Conservation (phyloP, 2,888 invertebrate genomes). For the Drosophila kambysellisi region DNA sequence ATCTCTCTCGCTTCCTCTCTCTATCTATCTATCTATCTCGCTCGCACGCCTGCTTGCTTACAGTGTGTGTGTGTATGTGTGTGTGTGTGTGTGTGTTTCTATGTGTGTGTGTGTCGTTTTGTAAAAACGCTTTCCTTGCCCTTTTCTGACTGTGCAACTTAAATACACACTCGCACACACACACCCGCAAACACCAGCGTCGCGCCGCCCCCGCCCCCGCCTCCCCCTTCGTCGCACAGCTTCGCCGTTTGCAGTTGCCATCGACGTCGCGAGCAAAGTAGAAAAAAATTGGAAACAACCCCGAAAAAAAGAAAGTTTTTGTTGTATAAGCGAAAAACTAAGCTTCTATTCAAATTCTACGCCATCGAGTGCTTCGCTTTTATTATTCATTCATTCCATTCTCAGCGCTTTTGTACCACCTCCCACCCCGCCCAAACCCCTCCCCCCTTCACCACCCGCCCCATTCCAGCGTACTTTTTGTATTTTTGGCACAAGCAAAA, state of each 20-base stretch:
- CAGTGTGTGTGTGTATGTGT: conserved; percentile 4
- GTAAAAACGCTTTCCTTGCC: conserved; percentile 76
- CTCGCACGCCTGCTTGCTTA: background rate
- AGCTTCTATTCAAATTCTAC: conserved; percentile 84
- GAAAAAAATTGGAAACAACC: conserved; percentile 80
- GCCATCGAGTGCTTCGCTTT: conserved; percentile 82
- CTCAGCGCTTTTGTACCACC: conserved; percentile 40
- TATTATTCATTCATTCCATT: conserved; percentile 80
- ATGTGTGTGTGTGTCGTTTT: conserved; percentile 50
- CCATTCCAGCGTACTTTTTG: conserved; percentile 44
- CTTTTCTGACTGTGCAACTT: conserved; percentile 68
- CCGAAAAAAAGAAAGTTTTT: conserved; percentile 79
- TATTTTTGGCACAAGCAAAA: conserved; percentile 79
- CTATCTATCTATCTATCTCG: background rate
- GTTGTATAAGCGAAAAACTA: conserved; percentile 84
- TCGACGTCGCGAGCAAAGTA: conserved; percentile 61
- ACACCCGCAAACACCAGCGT: conserved; percentile 16
- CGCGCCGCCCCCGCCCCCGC: background rate
- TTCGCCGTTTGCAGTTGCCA: conserved; percentile 35
- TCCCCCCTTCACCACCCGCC: background rate
- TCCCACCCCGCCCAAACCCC: background rate
- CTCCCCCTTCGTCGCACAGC: conserved; percentile 8
- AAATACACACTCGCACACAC: conserved; percentile 48
- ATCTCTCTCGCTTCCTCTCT: background rate
- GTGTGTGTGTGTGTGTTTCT: conserved; percentile 8